Conservation (phyloP, 1,140 invertebrate species). For the Papilio polyxenes region DNA sequence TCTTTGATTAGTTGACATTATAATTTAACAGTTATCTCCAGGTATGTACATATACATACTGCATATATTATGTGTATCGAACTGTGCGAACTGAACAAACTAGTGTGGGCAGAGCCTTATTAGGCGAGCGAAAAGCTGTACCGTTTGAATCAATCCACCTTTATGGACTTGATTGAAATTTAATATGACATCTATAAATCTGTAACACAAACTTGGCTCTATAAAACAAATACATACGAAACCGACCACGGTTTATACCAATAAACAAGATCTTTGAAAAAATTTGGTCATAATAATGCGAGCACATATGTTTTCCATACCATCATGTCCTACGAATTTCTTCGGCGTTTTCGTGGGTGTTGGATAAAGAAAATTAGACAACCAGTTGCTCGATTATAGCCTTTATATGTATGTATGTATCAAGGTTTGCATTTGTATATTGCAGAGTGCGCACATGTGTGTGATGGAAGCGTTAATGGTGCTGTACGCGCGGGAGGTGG, state of each 20-base stretch:
- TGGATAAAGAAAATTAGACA: neutral
- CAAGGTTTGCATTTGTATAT: constrained; percentile 37
- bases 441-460: constrained; percentile 95
- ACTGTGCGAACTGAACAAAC: neutral
- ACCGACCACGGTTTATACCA: too few species aligned
- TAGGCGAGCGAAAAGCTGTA: constrained; percentile 14
- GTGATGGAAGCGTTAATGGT: constrained; percentile 98
- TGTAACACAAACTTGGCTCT: neutral
- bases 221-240: neutral
- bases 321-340: neutral
- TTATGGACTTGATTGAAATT: neutral
- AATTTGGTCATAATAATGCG: too few species aligned
- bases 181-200: neutral
- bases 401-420: neutral
- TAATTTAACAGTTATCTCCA: neutral
- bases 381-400: neutral
- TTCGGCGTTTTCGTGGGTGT: neutral
- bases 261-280: too few species aligned
- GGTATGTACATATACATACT: neutral
- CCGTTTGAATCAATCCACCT: constrained; percentile 16
- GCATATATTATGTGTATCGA: neutral
- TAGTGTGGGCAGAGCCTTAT: constrained; percentile 21
- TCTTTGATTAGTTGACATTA: neutral
- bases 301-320: too few species aligned
- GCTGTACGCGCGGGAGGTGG: constrained; percentile 95